phyloP scores from a whole-genome alignment of 1,140 invertebrate genomes.

The Brachionus sp. region DNA sequence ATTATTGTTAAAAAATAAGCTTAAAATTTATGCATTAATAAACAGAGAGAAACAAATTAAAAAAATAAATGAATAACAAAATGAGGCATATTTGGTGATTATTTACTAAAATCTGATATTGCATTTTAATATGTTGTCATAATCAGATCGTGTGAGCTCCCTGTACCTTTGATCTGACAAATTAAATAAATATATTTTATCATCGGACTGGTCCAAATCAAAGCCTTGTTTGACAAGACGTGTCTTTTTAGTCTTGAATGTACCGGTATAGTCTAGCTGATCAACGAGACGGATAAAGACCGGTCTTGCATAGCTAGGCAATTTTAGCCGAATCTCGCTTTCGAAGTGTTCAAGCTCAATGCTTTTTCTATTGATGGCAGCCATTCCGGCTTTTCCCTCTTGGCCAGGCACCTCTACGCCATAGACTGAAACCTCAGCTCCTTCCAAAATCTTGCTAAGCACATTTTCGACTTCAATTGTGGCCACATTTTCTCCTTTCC shows the following conservation, averaged over 20 bases:
- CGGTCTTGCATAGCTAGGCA: background rate
- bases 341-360: background rate
- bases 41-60: background rate
- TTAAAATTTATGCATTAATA: no score
- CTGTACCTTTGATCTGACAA: background rate
- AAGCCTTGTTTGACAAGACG: background rate
- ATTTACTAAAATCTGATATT: background rate
- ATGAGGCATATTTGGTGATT: background rate
- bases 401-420: constrained; percentile 74
- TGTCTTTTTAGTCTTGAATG: constrained; percentile 44
- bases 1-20: no score
- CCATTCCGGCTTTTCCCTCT: constrained; percentile 44
- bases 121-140: background rate
- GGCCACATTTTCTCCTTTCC: constrained; percentile 95
- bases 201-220: background rate
- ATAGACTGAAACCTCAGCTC: constrained; percentile 87
- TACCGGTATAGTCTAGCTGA: constrained; percentile 27
- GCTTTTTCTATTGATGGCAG: background rate
- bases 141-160: background rate
- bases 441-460: constrained; percentile 72
- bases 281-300: constrained; percentile 28
- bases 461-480: constrained; percentile 93
- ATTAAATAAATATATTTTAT: constrained; percentile 12
- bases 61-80: background rate
- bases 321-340: background rate